Evolutionary conservation across 2,888 invertebrate genomes (phyloP).

Genomic region (Oscheius myriophilus): DNA sequence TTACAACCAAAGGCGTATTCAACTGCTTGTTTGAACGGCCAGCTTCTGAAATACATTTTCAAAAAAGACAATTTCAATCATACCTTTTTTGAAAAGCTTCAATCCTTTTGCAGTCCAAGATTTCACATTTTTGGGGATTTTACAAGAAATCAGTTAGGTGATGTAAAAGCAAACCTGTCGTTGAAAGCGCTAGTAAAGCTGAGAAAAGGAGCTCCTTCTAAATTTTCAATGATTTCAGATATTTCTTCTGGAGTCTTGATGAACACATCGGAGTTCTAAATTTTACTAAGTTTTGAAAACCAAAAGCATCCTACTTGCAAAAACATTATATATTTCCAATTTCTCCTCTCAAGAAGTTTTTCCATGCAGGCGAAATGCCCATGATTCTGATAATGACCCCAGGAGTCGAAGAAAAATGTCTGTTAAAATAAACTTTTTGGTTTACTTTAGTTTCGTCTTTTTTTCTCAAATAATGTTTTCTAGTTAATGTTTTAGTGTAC

Average conservation of each 20-base stretch:
- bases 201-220: conserved; percentile 9
- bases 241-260: conserved; percentile 20
- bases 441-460: too few relatives aligned
- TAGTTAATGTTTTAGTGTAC: too few relatives aligned
- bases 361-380: conserved; percentile 23
- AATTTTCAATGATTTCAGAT: neutral
- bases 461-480: too few relatives aligned
- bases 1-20: neutral
- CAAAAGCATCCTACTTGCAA: conserved; percentile 8
- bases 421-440: too few relatives aligned
- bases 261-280: conserved; percentile 22
- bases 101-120: conserved; percentile 14
- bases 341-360: neutral
- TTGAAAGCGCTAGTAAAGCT: neutral
- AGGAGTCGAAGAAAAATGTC: conserved; percentile 13
- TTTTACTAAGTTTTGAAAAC: neutral
- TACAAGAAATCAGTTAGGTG: too few relatives aligned
- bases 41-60: conserved; percentile 1
- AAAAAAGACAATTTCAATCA: neutral
- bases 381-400: conserved; percentile 20
- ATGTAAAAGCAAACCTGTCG: too few relatives aligned
- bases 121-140: conserved; percentile 3
- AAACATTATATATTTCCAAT: conserved; percentile 23
- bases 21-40: conserved; percentile 3
- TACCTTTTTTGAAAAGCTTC: conserved; percentile 19